phyloP scores from a whole-genome alignment of 2,888 invertebrate species.

The Prionchulus punctatus region DNA sequence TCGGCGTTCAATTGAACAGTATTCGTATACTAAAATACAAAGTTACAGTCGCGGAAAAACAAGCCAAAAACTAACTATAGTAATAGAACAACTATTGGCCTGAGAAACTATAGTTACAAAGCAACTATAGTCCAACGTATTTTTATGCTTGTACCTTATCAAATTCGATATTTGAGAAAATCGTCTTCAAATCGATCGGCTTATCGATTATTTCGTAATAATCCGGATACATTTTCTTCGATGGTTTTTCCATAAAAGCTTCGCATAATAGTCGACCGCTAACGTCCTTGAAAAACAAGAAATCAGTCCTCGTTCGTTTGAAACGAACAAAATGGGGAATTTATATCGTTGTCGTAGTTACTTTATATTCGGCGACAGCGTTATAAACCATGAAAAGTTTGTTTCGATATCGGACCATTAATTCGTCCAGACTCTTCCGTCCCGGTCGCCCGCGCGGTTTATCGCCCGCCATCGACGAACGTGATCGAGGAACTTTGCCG shows the following conservation, averaged over 20 bases:
- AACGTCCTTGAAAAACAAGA: slow-evolving; percentile 45
- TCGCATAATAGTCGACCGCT: slow-evolving; percentile 70
- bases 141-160: slow-evolving; percentile 39
- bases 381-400: slow-evolving; percentile 62
- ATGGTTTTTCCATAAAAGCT: slow-evolving; percentile 89
- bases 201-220: slow-evolving; percentile 90
- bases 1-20: slow-evolving; percentile 22
- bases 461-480: slow-evolving; percentile 4
- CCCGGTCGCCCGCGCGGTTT: neutral
- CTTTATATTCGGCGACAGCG: slow-evolving; percentile 35
- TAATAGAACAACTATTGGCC: neutral
- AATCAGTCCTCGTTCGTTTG: too few species aligned
- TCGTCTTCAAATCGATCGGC: slow-evolving; percentile 79
- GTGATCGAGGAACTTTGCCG: neutral
- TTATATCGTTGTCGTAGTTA: slow-evolving; percentile 21
- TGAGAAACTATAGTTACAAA: neutral
- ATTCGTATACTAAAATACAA: slow-evolving; percentile 19
- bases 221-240: slow-evolving; percentile 80
- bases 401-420: slow-evolving; percentile 37
- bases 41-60: neutral
- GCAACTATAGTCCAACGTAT: too few species aligned
- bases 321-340: too few species aligned
- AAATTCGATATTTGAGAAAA: slow-evolving; percentile 42
- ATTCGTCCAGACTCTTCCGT: slow-evolving; percentile 22
- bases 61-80: neutral